Evolutionary conservation across 1,140 invertebrate species (phyloP).

Genomic region (Meloidogyne hapla): DNA sequence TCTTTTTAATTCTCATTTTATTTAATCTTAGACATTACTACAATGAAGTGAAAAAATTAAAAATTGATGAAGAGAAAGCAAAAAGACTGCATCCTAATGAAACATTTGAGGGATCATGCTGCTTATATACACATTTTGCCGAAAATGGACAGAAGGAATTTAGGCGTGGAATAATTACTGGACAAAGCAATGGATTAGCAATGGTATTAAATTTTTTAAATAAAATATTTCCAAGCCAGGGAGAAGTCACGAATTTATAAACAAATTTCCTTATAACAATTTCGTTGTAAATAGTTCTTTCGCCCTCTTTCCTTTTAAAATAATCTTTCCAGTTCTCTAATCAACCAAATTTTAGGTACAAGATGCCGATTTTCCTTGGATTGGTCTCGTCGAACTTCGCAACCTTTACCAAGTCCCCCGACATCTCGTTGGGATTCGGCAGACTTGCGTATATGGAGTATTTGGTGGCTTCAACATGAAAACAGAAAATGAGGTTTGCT

Average conservation of each 20-base stretch:
- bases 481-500: conserved; percentile 17
- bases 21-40: neutral
- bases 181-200: conserved; percentile 27
- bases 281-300: too few species aligned
- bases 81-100: conserved; percentile 17
- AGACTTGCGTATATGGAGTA: conserved; percentile 13
- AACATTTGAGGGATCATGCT: conserved; percentile 16
- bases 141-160: neutral
- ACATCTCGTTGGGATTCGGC: conserved; percentile 16
- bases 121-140: neutral
- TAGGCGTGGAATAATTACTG: conserved; percentile 7
- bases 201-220: conserved; percentile 11
- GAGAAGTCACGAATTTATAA: too few species aligned
- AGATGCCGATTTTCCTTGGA: conserved; percentile 16
- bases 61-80: neutral
- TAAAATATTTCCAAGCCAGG: neutral
- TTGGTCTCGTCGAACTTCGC: conserved; percentile 16
- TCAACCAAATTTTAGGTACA: conserved; percentile 2
- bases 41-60: neutral
- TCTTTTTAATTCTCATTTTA: neutral
- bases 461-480: conserved; percentile 13
- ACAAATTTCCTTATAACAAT: too few species aligned
- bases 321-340: too few species aligned
- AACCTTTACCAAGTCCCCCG: conserved; percentile 15
- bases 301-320: too few species aligned